phyloP scores from a whole-genome alignment of 2,888 invertebrate genomes.

The Platypus cylindrus region DNA sequence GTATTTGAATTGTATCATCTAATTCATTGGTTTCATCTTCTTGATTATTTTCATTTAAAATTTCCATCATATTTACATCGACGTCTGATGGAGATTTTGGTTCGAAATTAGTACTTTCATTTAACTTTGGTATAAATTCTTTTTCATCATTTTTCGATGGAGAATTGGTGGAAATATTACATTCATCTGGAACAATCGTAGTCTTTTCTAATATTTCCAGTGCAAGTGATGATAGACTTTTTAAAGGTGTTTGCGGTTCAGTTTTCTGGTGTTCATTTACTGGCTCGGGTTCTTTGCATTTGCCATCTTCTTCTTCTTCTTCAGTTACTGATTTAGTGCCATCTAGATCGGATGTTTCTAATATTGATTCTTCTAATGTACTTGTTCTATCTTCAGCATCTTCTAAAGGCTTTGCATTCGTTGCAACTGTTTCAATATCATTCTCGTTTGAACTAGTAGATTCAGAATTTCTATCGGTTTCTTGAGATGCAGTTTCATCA shows the following conservation, averaged over 20 bases:
- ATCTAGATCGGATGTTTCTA: slow-evolving; percentile 1
- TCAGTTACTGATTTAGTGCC: slow-evolving; percentile 9
- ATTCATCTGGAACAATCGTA: too few species aligned
- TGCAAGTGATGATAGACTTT: too few species aligned
- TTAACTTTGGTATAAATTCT: slow-evolving; percentile 24
- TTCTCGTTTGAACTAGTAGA: too few species aligned
- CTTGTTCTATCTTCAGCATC: slow-evolving; percentile 3
- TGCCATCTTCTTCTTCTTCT: too few species aligned
- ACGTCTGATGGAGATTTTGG: slow-evolving; percentile 17
- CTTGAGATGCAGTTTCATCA: slow-evolving; percentile 15
- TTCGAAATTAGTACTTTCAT: slow-evolving; percentile 29
- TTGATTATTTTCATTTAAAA: slow-evolving; percentile 21
- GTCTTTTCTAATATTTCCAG: too few species aligned
- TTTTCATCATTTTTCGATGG: slow-evolving; percentile 27
- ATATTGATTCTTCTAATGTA: slow-evolving; percentile 3
- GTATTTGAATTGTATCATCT: slow-evolving; percentile 47
- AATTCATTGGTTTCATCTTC: slow-evolving; percentile 13
- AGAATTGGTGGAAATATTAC: slow-evolving; percentile 19
- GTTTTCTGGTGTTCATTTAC: too few species aligned
- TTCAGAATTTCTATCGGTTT: slow-evolving; percentile 8
- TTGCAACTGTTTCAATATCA: too few species aligned
- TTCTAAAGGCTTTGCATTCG: slow-evolving; percentile 7
- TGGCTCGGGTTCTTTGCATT: too few species aligned
- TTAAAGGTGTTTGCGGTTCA: too few species aligned
- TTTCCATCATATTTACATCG: too few species aligned